Percentiles rank a stretch among this genome's conserved stretches.
These are phyloP conservation scores for Cinclus cinclus DNA, from an alignment of 2,113 vertebrate species.

Conservation along the genomic window DNA sequence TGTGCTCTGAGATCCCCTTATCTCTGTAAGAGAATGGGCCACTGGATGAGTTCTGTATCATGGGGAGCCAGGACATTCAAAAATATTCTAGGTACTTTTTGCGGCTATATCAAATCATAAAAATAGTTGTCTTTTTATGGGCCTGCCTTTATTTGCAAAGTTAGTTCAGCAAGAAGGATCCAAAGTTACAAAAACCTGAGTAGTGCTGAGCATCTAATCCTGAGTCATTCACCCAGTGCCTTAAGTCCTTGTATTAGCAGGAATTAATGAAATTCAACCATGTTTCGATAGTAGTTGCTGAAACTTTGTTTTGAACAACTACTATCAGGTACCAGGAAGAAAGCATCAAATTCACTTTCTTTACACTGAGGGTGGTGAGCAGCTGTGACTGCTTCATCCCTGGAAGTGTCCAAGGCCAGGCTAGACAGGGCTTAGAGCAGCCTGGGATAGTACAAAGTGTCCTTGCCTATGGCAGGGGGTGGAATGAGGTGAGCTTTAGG, in stretches of 20 bases:
- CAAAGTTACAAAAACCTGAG: not conserved
- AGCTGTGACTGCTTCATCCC: not conserved
- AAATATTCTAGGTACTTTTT: not conserved
- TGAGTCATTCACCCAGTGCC: not conserved
- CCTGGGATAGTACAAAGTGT: not conserved
- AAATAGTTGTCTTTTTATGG: not conserved
- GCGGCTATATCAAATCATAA: not conserved
- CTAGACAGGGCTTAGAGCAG: not conserved
- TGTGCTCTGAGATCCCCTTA: not conserved
- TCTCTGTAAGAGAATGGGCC: not conserved
- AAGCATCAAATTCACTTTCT: not conserved
- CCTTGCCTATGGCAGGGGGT: not conserved
- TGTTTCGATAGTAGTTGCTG: not conserved
- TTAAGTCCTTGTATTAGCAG: not conserved
- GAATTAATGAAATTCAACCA: not conserved
- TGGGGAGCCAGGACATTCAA: not conserved
- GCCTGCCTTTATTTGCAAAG: not conserved
- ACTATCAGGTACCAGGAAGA: not conserved
- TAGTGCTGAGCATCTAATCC: not conserved
- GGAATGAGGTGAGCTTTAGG: not conserved
- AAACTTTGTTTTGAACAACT: not conserved
- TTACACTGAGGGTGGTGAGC: accelerated
- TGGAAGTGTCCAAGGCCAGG: not conserved
- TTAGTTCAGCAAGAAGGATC: not conserved
- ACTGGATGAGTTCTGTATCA: not conserved